These are phyloP conservation scores for Oryzias celebensis DNA, from an alignment of 2,113 vertebrate genomes.

Conservation along the genomic window DNA sequence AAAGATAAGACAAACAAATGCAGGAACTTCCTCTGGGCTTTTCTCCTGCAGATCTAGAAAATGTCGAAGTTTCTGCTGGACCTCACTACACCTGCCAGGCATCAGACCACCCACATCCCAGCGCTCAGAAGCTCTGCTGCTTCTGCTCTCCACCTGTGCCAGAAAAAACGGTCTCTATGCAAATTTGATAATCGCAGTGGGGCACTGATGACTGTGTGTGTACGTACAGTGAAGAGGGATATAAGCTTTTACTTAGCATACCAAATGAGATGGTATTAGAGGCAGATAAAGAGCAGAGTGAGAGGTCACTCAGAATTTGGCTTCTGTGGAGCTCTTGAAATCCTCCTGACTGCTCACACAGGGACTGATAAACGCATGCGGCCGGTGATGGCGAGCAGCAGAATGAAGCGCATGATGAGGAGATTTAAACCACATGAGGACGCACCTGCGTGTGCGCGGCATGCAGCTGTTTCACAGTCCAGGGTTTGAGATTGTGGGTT, in stretches of 20 bases:
- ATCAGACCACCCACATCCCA: slow-evolving; percentile 55
- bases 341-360: slow-evolving; percentile 59
- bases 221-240: slow-evolving; percentile 60
- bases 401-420: too few relatives aligned
- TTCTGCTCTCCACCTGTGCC: slow-evolving; percentile 36
- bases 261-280: slow-evolving; percentile 76
- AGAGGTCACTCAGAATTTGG: slow-evolving; percentile 70
- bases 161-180: slow-evolving; percentile 56
- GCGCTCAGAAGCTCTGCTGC: slow-evolving; percentile 31
- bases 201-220: slow-evolving; percentile 49
- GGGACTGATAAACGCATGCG: slow-evolving; percentile 38
- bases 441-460: too few relatives aligned
- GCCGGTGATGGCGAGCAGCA: too few relatives aligned
- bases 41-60: slow-evolving; percentile 38
- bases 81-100: slow-evolving; percentile 62
- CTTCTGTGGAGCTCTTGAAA: slow-evolving; percentile 62
- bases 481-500: too few relatives aligned
- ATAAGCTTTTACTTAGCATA: slow-evolving; percentile 78
- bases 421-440: too few relatives aligned
- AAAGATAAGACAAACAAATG: too few relatives aligned
- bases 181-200: slow-evolving; percentile 70
- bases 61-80: slow-evolving; percentile 48
- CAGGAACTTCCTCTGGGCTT: slow-evolving; percentile 43
- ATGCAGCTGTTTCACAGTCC: too few relatives aligned
- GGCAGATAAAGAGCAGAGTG: slow-evolving; percentile 64